These are phyloP conservation scores for Merluccius polli DNA, from an alignment of 2,797 vertebrate species.

Conservation along the genomic window DNA sequence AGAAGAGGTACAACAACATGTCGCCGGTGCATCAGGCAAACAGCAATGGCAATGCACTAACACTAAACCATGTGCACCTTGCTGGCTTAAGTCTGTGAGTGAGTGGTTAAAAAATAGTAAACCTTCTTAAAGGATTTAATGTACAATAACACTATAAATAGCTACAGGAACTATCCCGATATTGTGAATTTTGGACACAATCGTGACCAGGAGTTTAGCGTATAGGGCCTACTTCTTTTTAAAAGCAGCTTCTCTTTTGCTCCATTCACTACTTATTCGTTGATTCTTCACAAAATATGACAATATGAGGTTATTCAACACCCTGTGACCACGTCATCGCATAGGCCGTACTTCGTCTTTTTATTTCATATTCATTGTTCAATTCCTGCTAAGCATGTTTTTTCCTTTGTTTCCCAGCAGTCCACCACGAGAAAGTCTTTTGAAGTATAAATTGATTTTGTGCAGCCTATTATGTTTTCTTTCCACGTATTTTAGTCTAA, in stretches of 20 bases:
- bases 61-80: not conserved
- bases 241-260: not conserved
- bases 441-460: not conserved
- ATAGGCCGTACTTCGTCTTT: not conserved
- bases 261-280: not conserved
- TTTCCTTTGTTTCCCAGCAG: not conserved
- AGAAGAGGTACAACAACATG: not conserved
- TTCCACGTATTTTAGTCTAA: not conserved
- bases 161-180: not conserved
- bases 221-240: no score
- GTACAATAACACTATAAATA: not conserved
- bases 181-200: not conserved
- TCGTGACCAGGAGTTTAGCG: not conserved
- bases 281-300: not conserved
- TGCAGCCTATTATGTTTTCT: not conserved
- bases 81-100: not conserved
- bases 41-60: no score
- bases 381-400: not conserved
- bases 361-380: not conserved
- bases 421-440: not conserved
- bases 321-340: not conserved
- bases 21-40: no score
- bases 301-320: not conserved
- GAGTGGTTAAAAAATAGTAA: not conserved
- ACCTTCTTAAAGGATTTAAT: not conserved